Conservation (phyloP, 2,888 invertebrate genomes). For the Tenthredo livida region DNA sequence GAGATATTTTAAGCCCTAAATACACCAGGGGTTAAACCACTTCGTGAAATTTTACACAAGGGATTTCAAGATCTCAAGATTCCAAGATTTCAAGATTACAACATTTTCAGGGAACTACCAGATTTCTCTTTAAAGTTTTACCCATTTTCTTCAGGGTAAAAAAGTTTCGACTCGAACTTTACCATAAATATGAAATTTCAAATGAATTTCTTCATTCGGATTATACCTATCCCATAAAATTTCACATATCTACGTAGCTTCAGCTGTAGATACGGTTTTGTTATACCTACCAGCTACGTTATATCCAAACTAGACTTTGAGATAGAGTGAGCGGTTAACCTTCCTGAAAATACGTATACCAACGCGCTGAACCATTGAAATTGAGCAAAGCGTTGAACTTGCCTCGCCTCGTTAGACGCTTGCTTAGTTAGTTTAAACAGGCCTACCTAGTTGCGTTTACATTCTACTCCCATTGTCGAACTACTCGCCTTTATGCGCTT, state of each 20-base stretch:
- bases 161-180: too few species aligned
- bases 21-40: conserved; percentile 9
- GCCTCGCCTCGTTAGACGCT: background rate
- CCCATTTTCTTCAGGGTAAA: too few species aligned
- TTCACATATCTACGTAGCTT: background rate
- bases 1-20: background rate
- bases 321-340: background rate
- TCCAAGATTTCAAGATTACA: background rate
- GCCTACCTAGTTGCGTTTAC: conserved; percentile 1
- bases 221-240: background rate
- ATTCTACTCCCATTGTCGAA: conserved; percentile 12
- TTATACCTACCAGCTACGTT: background rate
- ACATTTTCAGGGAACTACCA: background rate
- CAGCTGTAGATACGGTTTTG: background rate
- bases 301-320: background rate
- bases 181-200: background rate
- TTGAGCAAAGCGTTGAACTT: conserved; percentile 22
- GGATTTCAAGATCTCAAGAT: background rate
- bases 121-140: background rate
- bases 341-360: conserved; percentile 13
- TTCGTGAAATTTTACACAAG: background rate
- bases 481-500: background rate
- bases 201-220: background rate
- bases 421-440: conserved; percentile 23
- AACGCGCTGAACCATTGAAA: conserved; percentile 21